Evolutionary conservation across 2,797 vertebrate species (phyloP), one percentile per base, ranked within the genome.

Genomic region (Lagocephalus sceleratus): DNA sequence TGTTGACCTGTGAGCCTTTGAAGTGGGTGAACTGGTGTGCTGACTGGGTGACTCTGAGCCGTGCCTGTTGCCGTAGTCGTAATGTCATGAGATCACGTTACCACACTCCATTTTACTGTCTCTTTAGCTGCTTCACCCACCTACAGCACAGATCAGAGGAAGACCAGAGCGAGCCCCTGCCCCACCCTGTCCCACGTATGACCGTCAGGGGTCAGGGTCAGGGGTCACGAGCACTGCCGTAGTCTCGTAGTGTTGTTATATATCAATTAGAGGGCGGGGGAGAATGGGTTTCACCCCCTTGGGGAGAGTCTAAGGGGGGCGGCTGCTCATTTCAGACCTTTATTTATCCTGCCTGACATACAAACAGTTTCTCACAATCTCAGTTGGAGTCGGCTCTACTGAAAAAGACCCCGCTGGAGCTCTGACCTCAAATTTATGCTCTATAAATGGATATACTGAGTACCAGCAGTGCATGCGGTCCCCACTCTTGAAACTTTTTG

Each of bases 231-330:
- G 73, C 59, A 63, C 75, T 17, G 84, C 69, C 86, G 72, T 82
- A 85, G 64, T 73, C 67, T 80, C 73, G 20, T 53, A 60, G 81
- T 90, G 90, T 72, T 87, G 88, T 89, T 93, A 91, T 93, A 90
- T 91, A 90, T 91, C 92, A 95, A 94, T 94, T 93, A 91, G 86
- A 71, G 57, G 60, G 20, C 51, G 55, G 29, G 39, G 45, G 53
- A 71, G 51, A 63, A 63, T 60, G 39, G 59, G 42, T 44, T 59
- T 47, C 17, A n/a, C 38, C 59, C 67, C 66, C 56, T 60, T 57
- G 53, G 63, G 56, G 72, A 65, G 54, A 70, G 73, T 76, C 65
- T 66, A 72, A n/a, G n/a, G 50, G 15, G 32, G 46, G 26, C 47
- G 45, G 47, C 29, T 51, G 54, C 67, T 74, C 47, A 58, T 48